Percentiles rank a stretch among this genome's conserved stretches.
Conservation (phyloP, 2,113 vertebrate genomes). For the Corythaeola cristata region DNA sequence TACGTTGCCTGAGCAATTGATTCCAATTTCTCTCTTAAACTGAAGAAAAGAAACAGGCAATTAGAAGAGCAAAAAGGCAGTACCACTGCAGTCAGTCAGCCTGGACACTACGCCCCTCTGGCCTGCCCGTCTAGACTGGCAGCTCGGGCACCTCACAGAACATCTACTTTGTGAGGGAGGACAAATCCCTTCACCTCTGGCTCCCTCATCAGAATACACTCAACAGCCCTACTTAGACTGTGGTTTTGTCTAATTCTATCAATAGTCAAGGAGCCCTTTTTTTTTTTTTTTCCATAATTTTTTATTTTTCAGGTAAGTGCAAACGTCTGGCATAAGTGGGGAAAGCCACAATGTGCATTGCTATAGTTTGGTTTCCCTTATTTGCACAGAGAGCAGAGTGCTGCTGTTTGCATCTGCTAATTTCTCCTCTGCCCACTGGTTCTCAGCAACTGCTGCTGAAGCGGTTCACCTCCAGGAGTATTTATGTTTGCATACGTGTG, state of each 20-base stretch:
- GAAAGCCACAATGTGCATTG: rapidly evolving
- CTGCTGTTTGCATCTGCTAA: neutral
- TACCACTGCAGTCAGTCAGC: neutral
- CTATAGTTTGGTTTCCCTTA: neutral
- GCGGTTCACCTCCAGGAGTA: rapidly evolving
- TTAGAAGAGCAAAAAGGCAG: neutral
- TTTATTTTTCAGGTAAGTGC: too few species aligned
- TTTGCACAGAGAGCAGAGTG: rapidly evolving
- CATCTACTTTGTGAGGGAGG: neutral
- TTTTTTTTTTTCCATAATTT: neutral
- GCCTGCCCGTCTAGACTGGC: neutral
- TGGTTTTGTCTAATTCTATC: rapidly evolving
- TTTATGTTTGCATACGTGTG: rapidly evolving
- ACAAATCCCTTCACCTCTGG: neutral
- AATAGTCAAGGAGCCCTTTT: neutral
- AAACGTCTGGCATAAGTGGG: neutral
- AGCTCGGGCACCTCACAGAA: too few species aligned
- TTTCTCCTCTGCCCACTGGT: neutral
- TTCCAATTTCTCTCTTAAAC: slow-evolving; percentile 87
- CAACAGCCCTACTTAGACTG: neutral
- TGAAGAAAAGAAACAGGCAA: slow-evolving; percentile 56
- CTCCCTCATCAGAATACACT: neutral
- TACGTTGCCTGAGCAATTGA: slow-evolving; percentile 89
- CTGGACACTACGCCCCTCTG: neutral
- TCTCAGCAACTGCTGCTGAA: neutral